Evolutionary conservation across 23 tunicate genomes (phyloP).

Genomic region (Trididemnum nubilum): DNA sequence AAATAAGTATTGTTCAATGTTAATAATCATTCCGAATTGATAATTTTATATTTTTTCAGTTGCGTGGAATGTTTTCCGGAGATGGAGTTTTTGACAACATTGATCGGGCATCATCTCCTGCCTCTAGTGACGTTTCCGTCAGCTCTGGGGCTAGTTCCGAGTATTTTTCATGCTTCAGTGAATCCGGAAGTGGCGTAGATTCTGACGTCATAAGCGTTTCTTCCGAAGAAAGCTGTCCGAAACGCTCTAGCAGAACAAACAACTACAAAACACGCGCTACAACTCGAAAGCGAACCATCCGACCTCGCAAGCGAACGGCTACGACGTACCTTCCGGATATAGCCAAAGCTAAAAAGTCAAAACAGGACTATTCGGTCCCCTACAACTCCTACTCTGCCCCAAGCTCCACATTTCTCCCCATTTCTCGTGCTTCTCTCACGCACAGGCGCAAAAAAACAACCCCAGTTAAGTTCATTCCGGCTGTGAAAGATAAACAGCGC

Average conservation of each 20-base stretch:
- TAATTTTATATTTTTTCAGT: too few species aligned
- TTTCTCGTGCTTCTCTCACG: background rate
- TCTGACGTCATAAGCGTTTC: slow-evolving; percentile 40
- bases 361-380: background rate
- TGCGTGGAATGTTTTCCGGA: background rate
- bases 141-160: slow-evolving; percentile 63
- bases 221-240: slow-evolving; percentile 41
- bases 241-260: background rate
- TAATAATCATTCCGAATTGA: too few species aligned
- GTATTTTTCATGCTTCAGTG: slow-evolving; percentile 60
- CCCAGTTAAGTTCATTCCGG: slow-evolving; percentile 8
- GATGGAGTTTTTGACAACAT: background rate
- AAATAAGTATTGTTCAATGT: too few species aligned
- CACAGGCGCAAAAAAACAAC: slow-evolving; percentile 28
- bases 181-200: slow-evolving; percentile 41
- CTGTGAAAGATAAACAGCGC: background rate
- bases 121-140: slow-evolving; percentile 55
- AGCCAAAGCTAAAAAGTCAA: background rate
- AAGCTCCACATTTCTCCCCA: background rate
- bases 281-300: background rate
- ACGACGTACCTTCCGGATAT: background rate
- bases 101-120: slow-evolving; percentile 44
- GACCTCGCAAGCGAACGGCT: background rate
- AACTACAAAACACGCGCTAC: background rate
- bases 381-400: background rate